Percentiles rank a stretch among this genome's conserved stretches.
These are phyloP conservation scores for Pseudomyrmex gracilis DNA, from an alignment of 1,140 invertebrate species.

Conservation along the genomic window DNA sequence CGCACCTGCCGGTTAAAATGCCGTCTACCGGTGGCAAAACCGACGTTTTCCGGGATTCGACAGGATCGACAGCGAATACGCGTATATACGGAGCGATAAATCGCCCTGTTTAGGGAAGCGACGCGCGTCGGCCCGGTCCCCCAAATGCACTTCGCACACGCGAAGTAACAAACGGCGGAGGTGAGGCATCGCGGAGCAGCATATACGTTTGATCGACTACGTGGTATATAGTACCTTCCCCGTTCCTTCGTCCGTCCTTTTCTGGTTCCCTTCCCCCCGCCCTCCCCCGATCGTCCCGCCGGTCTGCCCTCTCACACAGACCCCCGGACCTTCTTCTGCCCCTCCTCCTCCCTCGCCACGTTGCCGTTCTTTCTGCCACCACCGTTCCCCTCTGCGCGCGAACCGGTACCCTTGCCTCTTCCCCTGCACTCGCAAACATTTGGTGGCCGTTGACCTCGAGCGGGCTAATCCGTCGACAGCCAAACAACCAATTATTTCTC, in stretches of 20 bases:
- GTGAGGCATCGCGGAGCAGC: conserved; percentile 45
- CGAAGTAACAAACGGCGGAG: conserved; percentile 66
- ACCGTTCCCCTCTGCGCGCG: conserved; percentile 53
- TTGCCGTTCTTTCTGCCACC: conserved; percentile 5
- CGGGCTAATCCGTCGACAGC: conserved; percentile 82
- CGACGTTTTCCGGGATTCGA: conserved; percentile 68
- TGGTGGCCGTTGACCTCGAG: conserved; percentile 82
- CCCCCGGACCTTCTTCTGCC: neutral
- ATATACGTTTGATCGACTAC: conserved; percentile 44
- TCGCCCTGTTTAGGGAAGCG: conserved; percentile 70
- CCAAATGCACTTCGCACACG: conserved; percentile 81
- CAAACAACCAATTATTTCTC: conserved; percentile 82
- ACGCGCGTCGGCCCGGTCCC: conserved; percentile 63
- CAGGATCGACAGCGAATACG: conserved; percentile 68
- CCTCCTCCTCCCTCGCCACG: conserved; percentile 32
- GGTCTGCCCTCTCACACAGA: neutral
- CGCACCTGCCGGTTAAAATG: conserved; percentile 73
- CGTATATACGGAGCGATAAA: conserved; percentile 67
- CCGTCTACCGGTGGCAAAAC: conserved; percentile 38
- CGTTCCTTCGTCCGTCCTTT: conserved; percentile 27
- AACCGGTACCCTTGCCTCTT: conserved; percentile 72
- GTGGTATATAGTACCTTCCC: conserved; percentile 5
- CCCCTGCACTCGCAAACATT: conserved; percentile 82
- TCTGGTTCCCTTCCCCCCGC: too few species aligned
- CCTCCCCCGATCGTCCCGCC: neutral